phyloP scores from a whole-genome alignment of 2,113 vertebrate species.

The Oreotrochilus melanogaster region DNA sequence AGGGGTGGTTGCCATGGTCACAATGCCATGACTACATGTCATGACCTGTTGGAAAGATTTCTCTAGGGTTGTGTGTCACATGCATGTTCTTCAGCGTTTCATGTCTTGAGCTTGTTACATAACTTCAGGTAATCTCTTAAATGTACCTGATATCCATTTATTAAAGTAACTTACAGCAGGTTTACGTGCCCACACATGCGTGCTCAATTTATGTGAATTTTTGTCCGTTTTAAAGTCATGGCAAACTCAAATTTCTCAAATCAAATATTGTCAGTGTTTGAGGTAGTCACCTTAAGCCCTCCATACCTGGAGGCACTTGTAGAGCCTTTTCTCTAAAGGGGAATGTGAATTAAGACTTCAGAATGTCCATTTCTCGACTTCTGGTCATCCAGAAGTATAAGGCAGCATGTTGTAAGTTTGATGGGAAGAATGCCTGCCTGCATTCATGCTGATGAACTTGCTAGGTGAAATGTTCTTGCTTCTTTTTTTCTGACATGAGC shows the following conservation, averaged over 20 bases:
- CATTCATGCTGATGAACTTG: neutral
- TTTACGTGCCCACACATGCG: neutral
- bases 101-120: neutral
- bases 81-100: neutral
- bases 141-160: neutral
- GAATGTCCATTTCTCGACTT: neutral
- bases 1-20: neutral
- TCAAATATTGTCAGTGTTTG: neutral
- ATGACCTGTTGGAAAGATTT: neutral
- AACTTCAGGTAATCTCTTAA: neutral
- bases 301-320: neutral
- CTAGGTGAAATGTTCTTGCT: neutral
- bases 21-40: neutral
- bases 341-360: neutral
- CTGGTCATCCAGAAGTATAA: neutral
- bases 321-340: neutral
- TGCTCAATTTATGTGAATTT: neutral
- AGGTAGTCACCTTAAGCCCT: neutral
- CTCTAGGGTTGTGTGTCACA: neutral
- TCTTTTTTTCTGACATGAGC: neutral
- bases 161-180: neutral
- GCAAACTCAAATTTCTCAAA: neutral
- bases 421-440: neutral
- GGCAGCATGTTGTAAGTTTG: neutral
- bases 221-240: neutral